These are phyloP conservation scores for Drosophila lacteicornis DNA, from an alignment of 1,140 invertebrate species.

Conservation along the genomic window DNA sequence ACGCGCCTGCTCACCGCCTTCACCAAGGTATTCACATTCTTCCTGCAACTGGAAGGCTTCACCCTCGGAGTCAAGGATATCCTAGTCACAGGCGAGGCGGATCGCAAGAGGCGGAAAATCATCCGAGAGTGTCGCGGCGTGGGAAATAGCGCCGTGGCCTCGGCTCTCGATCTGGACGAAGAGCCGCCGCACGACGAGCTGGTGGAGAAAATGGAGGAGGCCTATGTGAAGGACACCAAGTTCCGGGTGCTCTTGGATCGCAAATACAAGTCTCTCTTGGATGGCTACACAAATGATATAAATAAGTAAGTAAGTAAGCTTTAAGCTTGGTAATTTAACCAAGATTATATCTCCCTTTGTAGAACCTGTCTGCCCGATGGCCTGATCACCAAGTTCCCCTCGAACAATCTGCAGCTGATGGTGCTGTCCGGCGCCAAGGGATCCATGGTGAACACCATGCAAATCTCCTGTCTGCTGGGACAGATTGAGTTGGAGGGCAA, in stretches of 20 bases:
- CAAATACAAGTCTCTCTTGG: slow-evolving; percentile 93
- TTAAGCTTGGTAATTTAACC: too few relatives aligned
- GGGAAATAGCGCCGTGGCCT: slow-evolving; percentile 87
- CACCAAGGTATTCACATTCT: slow-evolving; percentile 96
- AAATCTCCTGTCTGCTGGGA: slow-evolving; percentile 98
- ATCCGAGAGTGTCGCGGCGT: slow-evolving; percentile 89
- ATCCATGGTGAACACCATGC: slow-evolving; percentile 97
- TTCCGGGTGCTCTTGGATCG: slow-evolving; percentile 92
- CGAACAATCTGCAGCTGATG: slow-evolving; percentile 99
- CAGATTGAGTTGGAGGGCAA: slow-evolving; percentile 99
- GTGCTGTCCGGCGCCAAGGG: slow-evolving; percentile 99
- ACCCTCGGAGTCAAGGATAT: slow-evolving; percentile 98
- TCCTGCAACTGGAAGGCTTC: slow-evolving; percentile 96
- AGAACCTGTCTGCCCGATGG: slow-evolving; percentile 91
- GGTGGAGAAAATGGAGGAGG: slow-evolving; percentile 89
- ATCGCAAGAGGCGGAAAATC: slow-evolving; percentile 90
- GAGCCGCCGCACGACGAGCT: slow-evolving; percentile 86
- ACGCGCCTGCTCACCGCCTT: slow-evolving; percentile 94
- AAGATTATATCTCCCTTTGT: slow-evolving; percentile 15
- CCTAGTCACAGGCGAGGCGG: slow-evolving; percentile 90
- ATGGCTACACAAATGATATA: slow-evolving; percentile 95
- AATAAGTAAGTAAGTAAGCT: slow-evolving; percentile 87
- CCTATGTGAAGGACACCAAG: slow-evolving; percentile 90
- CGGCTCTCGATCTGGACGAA: slow-evolving; percentile 89
- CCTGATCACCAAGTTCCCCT: slow-evolving; percentile 94